Evolutionary conservation across 2,797 vertebrate genomes (phyloP).

Genomic region (Salarias fasciatus): DNA sequence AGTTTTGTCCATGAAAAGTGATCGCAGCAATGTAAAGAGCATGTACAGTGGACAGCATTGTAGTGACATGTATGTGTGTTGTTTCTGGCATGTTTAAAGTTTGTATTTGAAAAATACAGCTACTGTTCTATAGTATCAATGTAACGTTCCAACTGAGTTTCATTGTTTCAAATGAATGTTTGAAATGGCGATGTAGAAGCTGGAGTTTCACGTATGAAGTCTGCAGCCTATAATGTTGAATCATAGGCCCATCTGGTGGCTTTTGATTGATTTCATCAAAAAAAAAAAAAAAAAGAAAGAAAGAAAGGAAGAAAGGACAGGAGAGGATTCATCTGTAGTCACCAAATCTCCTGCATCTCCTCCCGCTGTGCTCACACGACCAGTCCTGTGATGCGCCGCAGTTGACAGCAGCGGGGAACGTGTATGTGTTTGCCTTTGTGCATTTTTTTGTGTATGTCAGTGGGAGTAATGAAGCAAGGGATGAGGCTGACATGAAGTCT

Average conservation of each 20-base stretch:
- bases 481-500: slow-evolving; percentile 67
- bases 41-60: too few species aligned
- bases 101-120: too few species aligned
- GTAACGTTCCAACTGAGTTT: slow-evolving; percentile 45
- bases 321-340: slow-evolving; percentile 46
- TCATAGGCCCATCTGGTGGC: slow-evolving; percentile 60
- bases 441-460: slow-evolving; percentile 50
- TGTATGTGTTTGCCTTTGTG: slow-evolving; percentile 20
- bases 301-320: slow-evolving; percentile 63
- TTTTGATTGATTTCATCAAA: slow-evolving; percentile 70
- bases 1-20: too few species aligned
- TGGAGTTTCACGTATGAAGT: slow-evolving; percentile 41
- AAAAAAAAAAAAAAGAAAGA: not conserved
- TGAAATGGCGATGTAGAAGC: slow-evolving; percentile 40
- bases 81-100: too few species aligned
- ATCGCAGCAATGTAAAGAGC: too few species aligned
- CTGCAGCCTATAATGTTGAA: slow-evolving; percentile 67
- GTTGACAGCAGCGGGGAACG: slow-evolving; percentile 34
- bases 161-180: slow-evolving; percentile 48
- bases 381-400: slow-evolving; percentile 32
- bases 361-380: slow-evolving; percentile 52
- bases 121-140: slow-evolving; percentile 30
- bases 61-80: too few species aligned
- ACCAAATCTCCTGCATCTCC: slow-evolving; percentile 37
- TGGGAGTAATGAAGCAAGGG: slow-evolving; percentile 67